These are phyloP conservation scores for Colletes gigas DNA, from an alignment of 1,140 invertebrate genomes.

Conservation along the genomic window DNA sequence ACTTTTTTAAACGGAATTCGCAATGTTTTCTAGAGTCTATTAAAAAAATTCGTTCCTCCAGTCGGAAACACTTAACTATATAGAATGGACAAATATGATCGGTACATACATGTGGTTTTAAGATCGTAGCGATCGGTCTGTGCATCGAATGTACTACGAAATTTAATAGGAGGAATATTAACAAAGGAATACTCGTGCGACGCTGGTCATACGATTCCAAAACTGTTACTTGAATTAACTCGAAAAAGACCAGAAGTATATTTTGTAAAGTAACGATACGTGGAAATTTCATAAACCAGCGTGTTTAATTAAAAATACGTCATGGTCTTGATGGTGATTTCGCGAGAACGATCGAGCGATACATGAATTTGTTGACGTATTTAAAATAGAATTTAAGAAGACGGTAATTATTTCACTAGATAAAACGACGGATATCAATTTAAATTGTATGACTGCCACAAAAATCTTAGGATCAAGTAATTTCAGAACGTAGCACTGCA, in stretches of 20 bases:
- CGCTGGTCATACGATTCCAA: conserved; percentile 30
- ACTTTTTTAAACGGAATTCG: background rate
- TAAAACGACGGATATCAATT: background rate
- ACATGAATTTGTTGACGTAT: conserved; percentile 24
- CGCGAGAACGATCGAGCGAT: conserved; percentile 24
- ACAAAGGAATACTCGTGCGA: conserved; percentile 57
- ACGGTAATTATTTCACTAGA: background rate
- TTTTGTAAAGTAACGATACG: conserved; percentile 25
- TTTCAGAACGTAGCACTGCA: background rate
- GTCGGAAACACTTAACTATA: background rate
- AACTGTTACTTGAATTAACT: conserved; percentile 21
- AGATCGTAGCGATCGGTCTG: conserved; percentile 53
- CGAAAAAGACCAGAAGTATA: conserved; percentile 5
- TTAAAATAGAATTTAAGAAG: conserved; percentile 37
- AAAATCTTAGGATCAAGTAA: background rate
- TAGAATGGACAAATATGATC: background rate
- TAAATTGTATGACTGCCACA: background rate
- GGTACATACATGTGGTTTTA: conserved; percentile 32
- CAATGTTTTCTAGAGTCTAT: conserved; percentile 4
- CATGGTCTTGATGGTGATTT: background rate
- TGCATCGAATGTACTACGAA: conserved; percentile 46
- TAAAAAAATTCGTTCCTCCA: too few relatives aligned
- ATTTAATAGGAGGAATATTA: conserved; percentile 45
- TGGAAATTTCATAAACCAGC: background rate
- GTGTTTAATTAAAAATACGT: conserved; percentile 1